A percentile compares a stretch with the other conserved stretches of the same genome.
Evolutionary conservation across 2,888 invertebrate genomes (phyloP).

Genomic region (Dasypogon diadema): DNA sequence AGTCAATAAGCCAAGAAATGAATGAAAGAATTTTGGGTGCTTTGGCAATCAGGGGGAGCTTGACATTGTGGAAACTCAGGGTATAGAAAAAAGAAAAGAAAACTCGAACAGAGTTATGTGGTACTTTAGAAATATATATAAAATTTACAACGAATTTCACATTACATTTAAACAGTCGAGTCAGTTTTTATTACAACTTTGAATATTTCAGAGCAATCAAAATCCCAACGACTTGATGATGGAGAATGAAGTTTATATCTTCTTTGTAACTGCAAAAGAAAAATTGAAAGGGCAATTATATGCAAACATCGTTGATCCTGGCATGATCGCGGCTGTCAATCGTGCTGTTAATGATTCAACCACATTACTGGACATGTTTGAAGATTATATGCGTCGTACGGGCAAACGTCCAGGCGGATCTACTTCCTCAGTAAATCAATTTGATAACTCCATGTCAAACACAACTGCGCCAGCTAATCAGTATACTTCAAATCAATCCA

Average conservation of each 20-base stretch:
- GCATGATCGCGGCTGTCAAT: slow-evolving; percentile 45
- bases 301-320: slow-evolving; percentile 52
- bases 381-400: slow-evolving; percentile 47
- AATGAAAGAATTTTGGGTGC: background rate
- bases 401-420: background rate
- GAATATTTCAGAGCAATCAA: slow-evolving; percentile 52
- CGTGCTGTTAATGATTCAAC: slow-evolving; percentile 50
- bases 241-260: slow-evolving; percentile 54
- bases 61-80: background rate
- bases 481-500: background rate
- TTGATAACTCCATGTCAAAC: background rate
- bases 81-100: background rate
- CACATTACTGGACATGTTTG: slow-evolving; percentile 51
- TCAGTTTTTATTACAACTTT: background rate
- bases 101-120: background rate
- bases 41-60: background rate
- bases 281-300: slow-evolving; percentile 55
- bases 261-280: slow-evolving; percentile 54
- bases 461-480: background rate
- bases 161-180: too few relatives aligned
- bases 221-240: slow-evolving; percentile 55
- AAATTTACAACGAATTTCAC: too few relatives aligned
- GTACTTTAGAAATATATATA: too few relatives aligned
- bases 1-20: background rate
- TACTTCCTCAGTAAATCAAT: background rate